A percentile compares a stretch with the other conserved stretches of the same genome.
Conservation (phyloP, 1,140 invertebrate species). For the Leptinotarsa lineolata region DNA sequence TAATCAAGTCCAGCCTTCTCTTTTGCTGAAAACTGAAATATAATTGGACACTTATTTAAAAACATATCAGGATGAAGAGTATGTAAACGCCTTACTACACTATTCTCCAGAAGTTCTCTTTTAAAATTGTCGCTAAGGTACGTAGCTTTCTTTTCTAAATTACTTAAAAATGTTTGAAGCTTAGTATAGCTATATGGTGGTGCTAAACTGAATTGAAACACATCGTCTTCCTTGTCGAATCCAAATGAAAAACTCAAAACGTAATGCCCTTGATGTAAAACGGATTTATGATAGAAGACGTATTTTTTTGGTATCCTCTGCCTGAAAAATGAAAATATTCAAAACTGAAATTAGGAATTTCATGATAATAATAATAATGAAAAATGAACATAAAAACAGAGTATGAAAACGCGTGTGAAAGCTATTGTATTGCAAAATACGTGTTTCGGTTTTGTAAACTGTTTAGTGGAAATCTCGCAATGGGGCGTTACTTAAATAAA, state of each 20-base stretch:
- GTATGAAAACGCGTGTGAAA: too few species aligned
- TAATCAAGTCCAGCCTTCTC: conserved; percentile 82
- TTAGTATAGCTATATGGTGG: conserved; percentile 94
- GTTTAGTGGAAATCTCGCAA: too few species aligned
- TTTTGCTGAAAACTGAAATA: conserved; percentile 74
- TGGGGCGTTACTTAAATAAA: not conserved
- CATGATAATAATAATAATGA: not conserved
- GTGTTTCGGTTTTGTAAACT: too few species aligned
- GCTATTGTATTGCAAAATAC: too few species aligned
- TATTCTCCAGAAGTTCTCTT: conserved; percentile 71
- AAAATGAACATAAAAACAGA: not conserved
- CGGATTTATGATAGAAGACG: conserved; percentile 92
- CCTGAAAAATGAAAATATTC: conserved; percentile 61
- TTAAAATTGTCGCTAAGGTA: conserved; percentile 59
- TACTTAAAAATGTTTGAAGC: conserved; percentile 81
- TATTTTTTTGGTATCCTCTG: conserved; percentile 80
- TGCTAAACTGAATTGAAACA: conserved; percentile 91
- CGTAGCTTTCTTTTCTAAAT: conserved; percentile 68
- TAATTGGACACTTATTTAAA: conserved; percentile 10
- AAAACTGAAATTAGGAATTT: not conserved
- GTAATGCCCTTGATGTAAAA: conserved; percentile 88
- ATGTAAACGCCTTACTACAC: conserved; percentile 65
- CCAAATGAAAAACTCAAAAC: conserved; percentile 92
- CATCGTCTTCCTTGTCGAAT: conserved; percentile 91
- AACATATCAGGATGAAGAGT: not conserved